Percentiles rank a stretch among this genome's conserved stretches.
phyloP scores from a whole-genome alignment of 2,113 vertebrate genomes.

The Rhinogobius similis region DNA sequence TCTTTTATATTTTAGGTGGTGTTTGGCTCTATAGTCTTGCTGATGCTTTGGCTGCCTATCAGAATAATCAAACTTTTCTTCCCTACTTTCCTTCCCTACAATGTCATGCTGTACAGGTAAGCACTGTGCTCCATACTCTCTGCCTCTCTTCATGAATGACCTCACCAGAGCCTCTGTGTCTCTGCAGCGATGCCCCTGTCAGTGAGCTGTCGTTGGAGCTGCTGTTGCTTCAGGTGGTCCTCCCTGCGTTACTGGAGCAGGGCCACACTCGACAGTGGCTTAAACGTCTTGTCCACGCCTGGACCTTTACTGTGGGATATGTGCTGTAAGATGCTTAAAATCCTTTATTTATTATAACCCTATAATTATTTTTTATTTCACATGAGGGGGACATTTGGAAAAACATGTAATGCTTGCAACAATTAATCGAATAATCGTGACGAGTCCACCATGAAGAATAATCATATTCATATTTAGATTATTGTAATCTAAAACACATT shows the following conservation, averaged over 20 bases:
- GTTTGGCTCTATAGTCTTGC: slow-evolving; percentile 94
- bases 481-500: too few species aligned
- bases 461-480: too few species aligned
- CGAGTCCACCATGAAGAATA: too few species aligned
- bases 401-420: too few species aligned
- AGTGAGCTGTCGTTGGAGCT: slow-evolving; percentile 95
- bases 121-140: neutral
- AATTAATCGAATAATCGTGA: too few species aligned
- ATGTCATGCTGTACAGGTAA: slow-evolving; percentile 98
- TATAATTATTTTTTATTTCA: too few species aligned
- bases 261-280: slow-evolving; percentile 96
- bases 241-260: slow-evolving; percentile 93
- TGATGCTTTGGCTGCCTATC: slow-evolving; percentile 98
- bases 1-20: slow-evolving; percentile 81
- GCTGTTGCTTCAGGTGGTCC: slow-evolving; percentile 92
- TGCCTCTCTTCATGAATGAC: too few species aligned
- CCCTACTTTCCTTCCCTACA: slow-evolving; percentile 93
- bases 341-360: too few species aligned
- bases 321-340: slow-evolving; percentile 80
- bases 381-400: too few species aligned
- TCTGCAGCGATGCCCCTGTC: slow-evolving; percentile 90
- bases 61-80: slow-evolving; percentile 91
- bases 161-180: neutral
- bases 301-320: slow-evolving; percentile 93
- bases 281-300: slow-evolving; percentile 92